Evolutionary conservation across 2,797 vertebrate genomes (phyloP), one percentile per base, ranked within the genome.

Genomic region (Sciaenops ocellatus): DNA sequence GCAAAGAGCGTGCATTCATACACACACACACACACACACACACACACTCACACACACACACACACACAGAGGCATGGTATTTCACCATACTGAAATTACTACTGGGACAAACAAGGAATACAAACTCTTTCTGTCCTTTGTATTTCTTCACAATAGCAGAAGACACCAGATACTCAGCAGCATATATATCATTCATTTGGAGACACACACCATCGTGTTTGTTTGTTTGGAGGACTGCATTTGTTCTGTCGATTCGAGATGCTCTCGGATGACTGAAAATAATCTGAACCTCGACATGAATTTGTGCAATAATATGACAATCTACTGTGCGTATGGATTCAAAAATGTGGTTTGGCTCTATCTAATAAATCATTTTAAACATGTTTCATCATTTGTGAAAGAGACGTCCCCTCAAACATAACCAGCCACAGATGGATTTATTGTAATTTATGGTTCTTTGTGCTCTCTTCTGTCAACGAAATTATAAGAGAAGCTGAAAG

Each of bases 51-150:
- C 5, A 18, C 6, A 65, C 6, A 28, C 26, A 52, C 41, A n/a
- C 10, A 28, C 28, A 28, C 28, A 47, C 12, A n/a, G 20, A 30
- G 11, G 26, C 15, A 2, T 4, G 3, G 50, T 50, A 15, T 66
- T 76, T 65, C 72, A 71, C 15, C 28, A 76, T 47, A 18, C 16
- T 68, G 28, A 52, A 59, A 69, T 68, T 30, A 34, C 34, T 28
- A 48, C 44, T 62, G 64, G 41, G 56, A 28, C 15, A 78, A 66
- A 69, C 26, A 30, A 20, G 20, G 34, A 75, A 52, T 30, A 41
- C 18, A 24, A 55, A 18, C 7, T 15, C 8, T 42, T 3, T 48
- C 3, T 54, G 30, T 38, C 42, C 46, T 52, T 63, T 51, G 15
- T 65, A 30, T 69, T 75, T 75, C 22, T 9, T 72, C 46, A 67